A percentile compares a stretch with the other conserved stretches of the same genome.
These are phyloP conservation scores for Spheniscus mendiculus DNA, from an alignment of 2,113 vertebrate genomes.

Conservation along the genomic window DNA sequence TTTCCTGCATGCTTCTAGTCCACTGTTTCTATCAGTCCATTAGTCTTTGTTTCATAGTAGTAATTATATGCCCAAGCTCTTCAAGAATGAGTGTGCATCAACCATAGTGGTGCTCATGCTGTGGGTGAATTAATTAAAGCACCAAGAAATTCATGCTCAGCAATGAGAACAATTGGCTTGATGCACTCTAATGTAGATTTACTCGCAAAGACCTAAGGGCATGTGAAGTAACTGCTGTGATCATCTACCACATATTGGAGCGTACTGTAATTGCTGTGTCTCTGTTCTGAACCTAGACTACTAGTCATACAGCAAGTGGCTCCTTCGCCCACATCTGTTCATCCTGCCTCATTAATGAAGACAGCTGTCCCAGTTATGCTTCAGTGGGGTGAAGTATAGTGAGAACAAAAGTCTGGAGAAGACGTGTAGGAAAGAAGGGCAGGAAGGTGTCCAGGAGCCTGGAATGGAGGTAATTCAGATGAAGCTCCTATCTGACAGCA, in stretches of 20 bases:
- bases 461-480: neutral
- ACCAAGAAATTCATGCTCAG: slow-evolving; percentile 1
- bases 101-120: neutral
- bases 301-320: neutral
- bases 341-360: neutral
- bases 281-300: neutral
- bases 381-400: neutral
- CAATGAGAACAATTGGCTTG: neutral
- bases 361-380: slow-evolving; percentile 12
- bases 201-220: neutral
- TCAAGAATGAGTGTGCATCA: neutral
- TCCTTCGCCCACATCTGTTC: slow-evolving; percentile 11
- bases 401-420: slow-evolving; percentile 3
- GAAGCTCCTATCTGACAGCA: slow-evolving; percentile 1
- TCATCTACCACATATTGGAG: neutral
- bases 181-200: neutral
- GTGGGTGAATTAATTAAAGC: slow-evolving; percentile 52
- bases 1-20: neutral
- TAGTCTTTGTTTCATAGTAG: neutral
- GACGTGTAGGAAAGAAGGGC: neutral
- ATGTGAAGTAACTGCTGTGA: neutral
- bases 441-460: neutral
- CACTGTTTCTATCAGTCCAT: neutral
- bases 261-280: neutral
- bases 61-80: neutral